These are phyloP conservation scores for Nasonia giraulti DNA, from an alignment of 1,140 invertebrate genomes.

Conservation along the genomic window DNA sequence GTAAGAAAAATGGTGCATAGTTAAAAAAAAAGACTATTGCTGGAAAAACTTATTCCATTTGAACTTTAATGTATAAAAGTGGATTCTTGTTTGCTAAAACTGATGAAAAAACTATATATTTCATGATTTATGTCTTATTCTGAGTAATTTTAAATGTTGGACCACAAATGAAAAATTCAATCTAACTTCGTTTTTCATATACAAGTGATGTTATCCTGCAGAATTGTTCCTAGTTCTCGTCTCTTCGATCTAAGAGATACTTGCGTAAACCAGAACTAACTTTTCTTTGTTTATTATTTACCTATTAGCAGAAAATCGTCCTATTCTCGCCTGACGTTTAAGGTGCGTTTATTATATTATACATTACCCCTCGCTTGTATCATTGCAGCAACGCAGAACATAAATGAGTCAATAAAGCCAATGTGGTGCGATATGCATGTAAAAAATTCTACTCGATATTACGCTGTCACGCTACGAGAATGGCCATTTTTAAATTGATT, in stretches of 20 bases:
- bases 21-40: background rate
- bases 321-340: background rate
- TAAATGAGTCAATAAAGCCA: slow-evolving; percentile 5
- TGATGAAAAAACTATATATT: background rate
- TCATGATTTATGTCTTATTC: background rate
- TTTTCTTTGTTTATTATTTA: slow-evolving; percentile 19
- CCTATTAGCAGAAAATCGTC: background rate
- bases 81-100: background rate
- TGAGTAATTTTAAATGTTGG: background rate
- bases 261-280: slow-evolving; percentile 3
- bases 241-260: slow-evolving; percentile 26
- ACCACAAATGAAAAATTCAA: background rate
- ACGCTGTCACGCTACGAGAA: background rate
- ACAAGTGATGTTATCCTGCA: background rate
- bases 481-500: background rate
- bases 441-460: background rate
- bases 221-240: slow-evolving; percentile 42
- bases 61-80: background rate
- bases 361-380: background rate
- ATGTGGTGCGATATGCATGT: background rate
- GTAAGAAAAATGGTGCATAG: background rate
- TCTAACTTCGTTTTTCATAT: background rate
- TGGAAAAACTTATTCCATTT: background rate
- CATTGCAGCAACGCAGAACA: background rate
- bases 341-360: slow-evolving; percentile 14